These are phyloP conservation scores for Chionoecetes opilio DNA, from an alignment of 1,140 invertebrate genomes.

Conservation along the genomic window DNA sequence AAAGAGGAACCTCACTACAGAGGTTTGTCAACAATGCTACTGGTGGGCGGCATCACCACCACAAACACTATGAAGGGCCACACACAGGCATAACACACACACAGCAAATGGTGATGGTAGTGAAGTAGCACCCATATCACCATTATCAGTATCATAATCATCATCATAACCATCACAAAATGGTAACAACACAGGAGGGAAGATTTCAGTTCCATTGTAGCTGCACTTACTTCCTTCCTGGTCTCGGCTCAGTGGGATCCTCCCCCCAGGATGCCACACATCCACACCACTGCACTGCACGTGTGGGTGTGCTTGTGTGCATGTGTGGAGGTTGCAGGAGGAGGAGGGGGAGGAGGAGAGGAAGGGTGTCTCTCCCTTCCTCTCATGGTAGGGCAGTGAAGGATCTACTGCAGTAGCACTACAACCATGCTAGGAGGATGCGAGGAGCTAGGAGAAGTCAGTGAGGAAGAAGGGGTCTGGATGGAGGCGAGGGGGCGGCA, in stretches of 20 bases:
- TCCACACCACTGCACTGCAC: neutral
- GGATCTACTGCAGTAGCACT: constrained; percentile 57
- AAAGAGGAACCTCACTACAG: neutral
- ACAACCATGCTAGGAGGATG: constrained; percentile 62
- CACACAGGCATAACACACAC: neutral
- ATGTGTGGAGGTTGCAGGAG: neutral
- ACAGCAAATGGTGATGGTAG: neutral
- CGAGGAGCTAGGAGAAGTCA: constrained; percentile 70
- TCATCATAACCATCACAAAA: neutral
- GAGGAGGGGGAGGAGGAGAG: neutral
- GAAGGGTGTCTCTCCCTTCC: neutral
- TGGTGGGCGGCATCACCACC: neutral
- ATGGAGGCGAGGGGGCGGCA: constrained; percentile 72
- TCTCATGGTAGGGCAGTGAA: neutral
- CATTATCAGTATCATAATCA: neutral
- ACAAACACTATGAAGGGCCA: neutral
- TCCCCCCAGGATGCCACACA: too few relatives aligned
- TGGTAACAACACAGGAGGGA: neutral
- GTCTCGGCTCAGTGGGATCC: neutral
- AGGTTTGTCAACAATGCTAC: neutral
- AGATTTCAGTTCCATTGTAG: neutral
- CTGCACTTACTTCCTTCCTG: neutral
- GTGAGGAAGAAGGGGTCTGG: constrained; percentile 73
- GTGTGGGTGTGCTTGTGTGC: neutral
- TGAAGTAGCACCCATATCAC: neutral